Base-by-base conservation (phyloP, 2,888 invertebrate species). In the Nomada ruficornis region DNA sequence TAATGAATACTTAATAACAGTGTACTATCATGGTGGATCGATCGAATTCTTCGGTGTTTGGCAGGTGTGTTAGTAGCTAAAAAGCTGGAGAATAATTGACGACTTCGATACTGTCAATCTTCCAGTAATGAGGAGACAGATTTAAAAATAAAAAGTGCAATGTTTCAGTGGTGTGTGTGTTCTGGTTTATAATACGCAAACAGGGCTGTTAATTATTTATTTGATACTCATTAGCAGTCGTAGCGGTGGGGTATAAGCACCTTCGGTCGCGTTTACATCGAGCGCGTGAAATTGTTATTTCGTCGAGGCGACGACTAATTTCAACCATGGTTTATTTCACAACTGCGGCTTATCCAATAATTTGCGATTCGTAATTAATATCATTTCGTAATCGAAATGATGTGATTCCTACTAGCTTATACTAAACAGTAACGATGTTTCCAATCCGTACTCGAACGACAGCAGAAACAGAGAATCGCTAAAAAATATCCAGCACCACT, bases 141-240 rank as follows among this genome's bases (percentile, higher is more conserved):
- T 76, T 73, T 79, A 73, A 79, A 80, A 83, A 83, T 76, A 77
- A 77, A 83, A 80, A 83, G 83, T 72, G 67, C 73, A 77, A 73
- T 64, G 71, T 55, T 55, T 23, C 59, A 67, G 55, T 74, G 20
- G 50, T 47, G 13, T 36, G n/a, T 15, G 20, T 23, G 29, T 23
- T 4, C 26, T 44, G 29, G 26, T n/a, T 44, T 65, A 69, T 65
- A 73, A 72, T 20, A 36, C 50, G 64, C 44, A 67, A 67, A 62
- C 65, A 44, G n/a, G 44, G 20, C 59, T 54, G 71, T 74, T 82
- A 77, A 82, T 82, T 82, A 82, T 82, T 82, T 77, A 72, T 82
- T 82, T 80, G 65, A 77, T 72, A 69, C 59, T 82, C 72, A 82
- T 82, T 82, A 82, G 62, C 82, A 44, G 18, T 47, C n/a, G 36